Conservation (phyloP, 2,888 invertebrate species). For the Scaptodrosophila latifasciaeformis region DNA sequence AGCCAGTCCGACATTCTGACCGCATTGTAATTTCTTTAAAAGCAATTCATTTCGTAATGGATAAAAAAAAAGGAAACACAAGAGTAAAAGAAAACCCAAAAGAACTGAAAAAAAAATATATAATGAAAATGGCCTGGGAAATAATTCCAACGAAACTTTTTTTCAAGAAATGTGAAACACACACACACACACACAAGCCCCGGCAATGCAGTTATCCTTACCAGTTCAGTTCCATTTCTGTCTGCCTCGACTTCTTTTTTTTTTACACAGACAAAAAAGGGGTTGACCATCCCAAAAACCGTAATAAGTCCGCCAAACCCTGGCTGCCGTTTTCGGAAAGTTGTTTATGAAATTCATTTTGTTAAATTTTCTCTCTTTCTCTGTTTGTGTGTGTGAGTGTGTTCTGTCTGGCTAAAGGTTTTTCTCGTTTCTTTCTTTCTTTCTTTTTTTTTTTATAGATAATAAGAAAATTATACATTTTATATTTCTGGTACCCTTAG, state of each 20-base stretch:
- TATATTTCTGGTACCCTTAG: conserved; percentile 29
- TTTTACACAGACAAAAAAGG: conserved; percentile 35
- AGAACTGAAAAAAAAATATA: conserved; percentile 35
- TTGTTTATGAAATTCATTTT: conserved; percentile 68
- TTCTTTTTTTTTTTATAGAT: conserved; percentile 49
- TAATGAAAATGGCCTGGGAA: conserved; percentile 28
- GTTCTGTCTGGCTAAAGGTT: conserved; percentile 1
- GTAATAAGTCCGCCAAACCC: not conserved
- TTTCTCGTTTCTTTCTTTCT: conserved; percentile 16
- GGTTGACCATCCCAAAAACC: conserved; percentile 2
- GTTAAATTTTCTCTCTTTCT: conserved; percentile 33
- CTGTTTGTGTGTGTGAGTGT: too few relatives aligned
- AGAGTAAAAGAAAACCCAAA: conserved; percentile 41
- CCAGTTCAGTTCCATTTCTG: conserved; percentile 44
- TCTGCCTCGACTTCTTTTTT: conserved; percentile 35
- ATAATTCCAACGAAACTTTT: conserved; percentile 34
- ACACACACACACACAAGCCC: conserved; percentile 18
- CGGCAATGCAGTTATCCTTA: conserved; percentile 54
- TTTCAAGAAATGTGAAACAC: conserved; percentile 32
- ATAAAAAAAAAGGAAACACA: conserved; percentile 18
- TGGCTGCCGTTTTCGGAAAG: conserved; percentile 45
- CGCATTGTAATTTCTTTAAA: conserved; percentile 71
- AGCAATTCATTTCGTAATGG: conserved; percentile 71
- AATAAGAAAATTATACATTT: conserved; percentile 69
- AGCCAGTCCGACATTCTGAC: conserved; percentile 1